These are phyloP conservation scores for Leucophenga montana DNA, from an alignment of 2,888 invertebrate species.

Conservation along the genomic window DNA sequence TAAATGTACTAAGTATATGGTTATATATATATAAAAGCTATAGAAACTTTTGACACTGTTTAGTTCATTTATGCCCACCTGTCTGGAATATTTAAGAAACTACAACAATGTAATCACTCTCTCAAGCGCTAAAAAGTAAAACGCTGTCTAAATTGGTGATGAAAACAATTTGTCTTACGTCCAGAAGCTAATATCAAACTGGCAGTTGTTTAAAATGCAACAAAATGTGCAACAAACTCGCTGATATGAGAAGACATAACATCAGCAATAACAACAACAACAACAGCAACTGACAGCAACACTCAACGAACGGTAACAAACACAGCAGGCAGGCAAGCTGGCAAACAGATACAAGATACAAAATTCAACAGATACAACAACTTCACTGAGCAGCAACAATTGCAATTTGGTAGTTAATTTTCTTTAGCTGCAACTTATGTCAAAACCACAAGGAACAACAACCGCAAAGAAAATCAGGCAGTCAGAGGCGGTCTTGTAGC, in stretches of 20 bases:
- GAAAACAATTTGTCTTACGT: constrained; percentile 27
- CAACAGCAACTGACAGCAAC: constrained; percentile 16
- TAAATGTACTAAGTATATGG: too few relatives aligned
- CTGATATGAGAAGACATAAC: constrained; percentile 16
- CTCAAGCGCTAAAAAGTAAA: neutral
- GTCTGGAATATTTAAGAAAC: too few relatives aligned
- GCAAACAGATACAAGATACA: neutral
- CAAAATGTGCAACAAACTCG: constrained; percentile 7
- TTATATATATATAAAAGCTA: too few relatives aligned
- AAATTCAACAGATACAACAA: neutral
- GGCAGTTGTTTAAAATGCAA: neutral
- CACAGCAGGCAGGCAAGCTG: neutral
- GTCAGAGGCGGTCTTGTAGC: neutral
- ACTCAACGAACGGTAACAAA: constrained; percentile 7
- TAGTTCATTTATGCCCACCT: neutral
- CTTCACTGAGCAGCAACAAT: constrained; percentile 15
- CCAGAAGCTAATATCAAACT: constrained; percentile 18
- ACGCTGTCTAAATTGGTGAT: constrained; percentile 16
- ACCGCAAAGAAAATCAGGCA: too few relatives aligned
- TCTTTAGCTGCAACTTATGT: constrained; percentile 22
- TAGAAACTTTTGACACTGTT: too few relatives aligned
- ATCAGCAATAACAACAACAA: constrained; percentile 1
- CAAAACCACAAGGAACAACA: constrained; percentile 7
- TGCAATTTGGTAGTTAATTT: constrained; percentile 31
- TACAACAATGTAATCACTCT: too few relatives aligned